Evolutionary conservation across 2,888 invertebrate species (phyloP).

Genomic region (Cetonia aurata): DNA sequence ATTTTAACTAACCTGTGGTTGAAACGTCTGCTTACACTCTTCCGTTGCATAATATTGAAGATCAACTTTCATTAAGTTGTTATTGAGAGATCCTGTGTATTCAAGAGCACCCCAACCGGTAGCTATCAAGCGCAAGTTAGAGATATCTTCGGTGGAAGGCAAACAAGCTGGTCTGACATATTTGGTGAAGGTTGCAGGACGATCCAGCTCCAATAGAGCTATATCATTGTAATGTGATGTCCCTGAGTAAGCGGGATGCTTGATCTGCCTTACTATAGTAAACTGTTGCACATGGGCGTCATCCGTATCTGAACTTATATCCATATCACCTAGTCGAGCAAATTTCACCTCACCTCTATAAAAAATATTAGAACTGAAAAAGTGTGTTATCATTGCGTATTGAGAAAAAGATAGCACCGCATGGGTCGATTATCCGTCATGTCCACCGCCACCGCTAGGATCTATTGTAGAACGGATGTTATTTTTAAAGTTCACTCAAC

Average conservation of each 20-base stretch:
- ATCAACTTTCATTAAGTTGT: slow-evolving; percentile 51
- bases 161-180: slow-evolving; percentile 67
- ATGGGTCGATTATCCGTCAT: no score
- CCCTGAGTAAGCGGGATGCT: slow-evolving; percentile 63
- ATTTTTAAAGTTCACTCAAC: no score
- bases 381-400: no score
- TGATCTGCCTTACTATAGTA: slow-evolving; percentile 55
- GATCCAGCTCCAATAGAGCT: slow-evolving; percentile 64
- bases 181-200: slow-evolving; percentile 58
- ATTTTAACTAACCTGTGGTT: slow-evolving; percentile 17
- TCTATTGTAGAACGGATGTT: no score
- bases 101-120: slow-evolving; percentile 54
- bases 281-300: slow-evolving; percentile 55
- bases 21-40: slow-evolving; percentile 46
- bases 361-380: not conserved
- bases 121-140: slow-evolving; percentile 45
- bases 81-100: slow-evolving; percentile 46
- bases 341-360: slow-evolving; percentile 51
- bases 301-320: slow-evolving; percentile 48
- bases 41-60: slow-evolving; percentile 47
- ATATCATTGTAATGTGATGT: slow-evolving; percentile 67
- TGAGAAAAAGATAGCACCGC: not conserved
- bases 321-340: slow-evolving; percentile 55
- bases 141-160: slow-evolving; percentile 43
- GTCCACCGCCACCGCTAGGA: no score